These are phyloP conservation scores for Lymantria monacha DNA, from an alignment of 2,888 invertebrate species.

Conservation along the genomic window DNA sequence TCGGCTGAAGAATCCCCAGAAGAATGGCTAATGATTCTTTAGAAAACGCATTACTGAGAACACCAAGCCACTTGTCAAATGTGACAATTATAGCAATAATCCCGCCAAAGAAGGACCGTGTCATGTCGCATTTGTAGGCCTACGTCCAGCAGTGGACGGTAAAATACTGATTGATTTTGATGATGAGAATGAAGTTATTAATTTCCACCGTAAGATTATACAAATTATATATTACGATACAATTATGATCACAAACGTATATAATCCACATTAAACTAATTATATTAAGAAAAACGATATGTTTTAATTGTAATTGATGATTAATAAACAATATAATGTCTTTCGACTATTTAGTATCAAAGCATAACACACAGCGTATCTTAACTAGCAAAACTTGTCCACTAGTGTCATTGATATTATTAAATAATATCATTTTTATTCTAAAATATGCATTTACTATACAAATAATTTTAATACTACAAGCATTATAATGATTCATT, in stretches of 20 bases:
- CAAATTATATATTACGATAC: slow-evolving; percentile 55
- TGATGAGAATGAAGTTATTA: neutral
- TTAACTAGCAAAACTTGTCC: slow-evolving; percentile 74
- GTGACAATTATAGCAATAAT: too few relatives aligned
- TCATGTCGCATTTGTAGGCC: too few relatives aligned
- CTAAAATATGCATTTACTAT: slow-evolving; percentile 28
- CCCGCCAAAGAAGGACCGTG: too few relatives aligned
- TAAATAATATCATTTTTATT: slow-evolving; percentile 30
- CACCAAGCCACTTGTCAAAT: too few relatives aligned
- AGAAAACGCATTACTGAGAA: too few relatives aligned
- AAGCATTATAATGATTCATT: slow-evolving; percentile 11
- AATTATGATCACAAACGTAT: slow-evolving; percentile 63
- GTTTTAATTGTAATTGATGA: slow-evolving; percentile 69
- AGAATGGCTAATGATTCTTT: too few relatives aligned
- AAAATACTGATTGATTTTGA: too few relatives aligned
- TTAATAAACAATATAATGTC: slow-evolving; percentile 52
- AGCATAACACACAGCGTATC: slow-evolving; percentile 71
- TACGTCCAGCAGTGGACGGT: too few relatives aligned
- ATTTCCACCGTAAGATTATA: slow-evolving; percentile 34
- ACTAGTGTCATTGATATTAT: slow-evolving; percentile 54
- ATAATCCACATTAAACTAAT: slow-evolving; percentile 50
- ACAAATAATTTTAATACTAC: slow-evolving; percentile 25
- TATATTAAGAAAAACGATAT: slow-evolving; percentile 56
- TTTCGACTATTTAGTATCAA: slow-evolving; percentile 40
- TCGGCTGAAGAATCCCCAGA: too few relatives aligned